These are phyloP conservation scores for Gadus macrocephalus DNA, from an alignment of 2,113 vertebrate species.

Conservation along the genomic window DNA sequence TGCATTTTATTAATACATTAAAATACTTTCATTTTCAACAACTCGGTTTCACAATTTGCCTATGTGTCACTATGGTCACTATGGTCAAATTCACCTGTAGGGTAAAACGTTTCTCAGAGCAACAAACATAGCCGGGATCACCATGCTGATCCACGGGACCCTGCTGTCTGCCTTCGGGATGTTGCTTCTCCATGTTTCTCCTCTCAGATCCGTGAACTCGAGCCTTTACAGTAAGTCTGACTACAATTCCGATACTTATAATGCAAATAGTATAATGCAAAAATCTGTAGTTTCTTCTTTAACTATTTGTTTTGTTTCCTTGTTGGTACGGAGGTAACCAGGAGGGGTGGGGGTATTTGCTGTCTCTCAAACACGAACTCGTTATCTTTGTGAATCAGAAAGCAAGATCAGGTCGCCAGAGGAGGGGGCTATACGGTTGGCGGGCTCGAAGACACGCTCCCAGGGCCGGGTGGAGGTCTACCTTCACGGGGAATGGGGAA, in stretches of 20 bases:
- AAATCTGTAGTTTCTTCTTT: too few relatives aligned
- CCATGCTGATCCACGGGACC: constrained; percentile 28
- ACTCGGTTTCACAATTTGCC: too few relatives aligned
- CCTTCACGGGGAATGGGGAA: constrained; percentile 75
- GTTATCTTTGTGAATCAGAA: too few relatives aligned
- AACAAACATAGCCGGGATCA: not conserved
- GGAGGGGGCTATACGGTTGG: constrained; percentile 60
- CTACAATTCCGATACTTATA: too few relatives aligned
- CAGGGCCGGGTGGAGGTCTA: constrained; percentile 78
- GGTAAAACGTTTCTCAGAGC: not conserved
- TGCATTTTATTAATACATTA: too few relatives aligned
- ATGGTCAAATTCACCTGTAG: too few relatives aligned
- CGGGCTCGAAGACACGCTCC: constrained; percentile 3
- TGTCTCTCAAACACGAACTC: too few relatives aligned
- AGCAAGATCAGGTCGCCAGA: not conserved
- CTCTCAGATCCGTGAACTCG: not conserved
- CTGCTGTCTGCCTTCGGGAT: constrained; percentile 22
- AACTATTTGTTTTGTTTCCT: too few relatives aligned
- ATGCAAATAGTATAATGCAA: too few relatives aligned
- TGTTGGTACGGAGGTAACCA: not conserved
- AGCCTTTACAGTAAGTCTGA: constrained; percentile 47
- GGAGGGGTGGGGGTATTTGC: too few relatives aligned
- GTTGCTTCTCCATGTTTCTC: constrained; percentile 39
- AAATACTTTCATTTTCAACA: too few relatives aligned
- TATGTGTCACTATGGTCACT: too few relatives aligned